phyloP scores from a whole-genome alignment of 2,113 vertebrate genomes.

The Mus spicilegus region DNA sequence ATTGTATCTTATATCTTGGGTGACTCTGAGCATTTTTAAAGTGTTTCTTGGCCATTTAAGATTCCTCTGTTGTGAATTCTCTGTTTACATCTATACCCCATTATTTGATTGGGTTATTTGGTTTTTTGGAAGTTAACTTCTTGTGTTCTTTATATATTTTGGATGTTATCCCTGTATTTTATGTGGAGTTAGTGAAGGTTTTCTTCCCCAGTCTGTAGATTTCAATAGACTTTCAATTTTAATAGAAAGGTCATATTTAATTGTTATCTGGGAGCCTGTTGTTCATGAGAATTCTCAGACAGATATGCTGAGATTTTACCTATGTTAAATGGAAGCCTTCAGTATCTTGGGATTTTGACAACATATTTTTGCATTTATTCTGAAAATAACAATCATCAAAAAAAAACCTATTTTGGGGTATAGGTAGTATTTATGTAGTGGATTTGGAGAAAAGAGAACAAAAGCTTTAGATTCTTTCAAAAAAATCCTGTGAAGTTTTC shows the following conservation, averaged over 20 bases:
- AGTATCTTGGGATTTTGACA: not conserved
- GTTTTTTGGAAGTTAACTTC: too few relatives aligned
- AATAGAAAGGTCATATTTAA: not conserved
- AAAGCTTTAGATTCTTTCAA: not conserved
- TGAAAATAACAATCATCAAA: not conserved
- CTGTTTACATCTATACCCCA: too few relatives aligned
- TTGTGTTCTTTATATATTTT: too few relatives aligned
- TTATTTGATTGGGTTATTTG: too few relatives aligned
- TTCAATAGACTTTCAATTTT: not conserved
- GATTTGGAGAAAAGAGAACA: not conserved
- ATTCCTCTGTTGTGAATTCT: too few relatives aligned
- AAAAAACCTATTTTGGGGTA: too few relatives aligned
- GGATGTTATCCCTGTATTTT: too few relatives aligned
- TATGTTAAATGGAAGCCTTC: not conserved
- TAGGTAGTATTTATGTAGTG: not conserved
- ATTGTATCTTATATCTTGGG: too few relatives aligned
- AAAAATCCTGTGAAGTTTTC: not conserved
- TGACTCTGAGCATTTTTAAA: too few relatives aligned
- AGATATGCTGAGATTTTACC: not conserved
- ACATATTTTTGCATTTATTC: not conserved
- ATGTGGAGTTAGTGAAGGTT: too few relatives aligned
- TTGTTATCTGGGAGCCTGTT: not conserved
- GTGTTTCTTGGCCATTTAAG: too few relatives aligned
- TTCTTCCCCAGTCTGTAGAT: not conserved
- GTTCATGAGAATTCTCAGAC: not conserved